Evolutionary conservation across 2,797 vertebrate genomes (phyloP).

Genomic region (Oceanodroma leucorhoa): DNA sequence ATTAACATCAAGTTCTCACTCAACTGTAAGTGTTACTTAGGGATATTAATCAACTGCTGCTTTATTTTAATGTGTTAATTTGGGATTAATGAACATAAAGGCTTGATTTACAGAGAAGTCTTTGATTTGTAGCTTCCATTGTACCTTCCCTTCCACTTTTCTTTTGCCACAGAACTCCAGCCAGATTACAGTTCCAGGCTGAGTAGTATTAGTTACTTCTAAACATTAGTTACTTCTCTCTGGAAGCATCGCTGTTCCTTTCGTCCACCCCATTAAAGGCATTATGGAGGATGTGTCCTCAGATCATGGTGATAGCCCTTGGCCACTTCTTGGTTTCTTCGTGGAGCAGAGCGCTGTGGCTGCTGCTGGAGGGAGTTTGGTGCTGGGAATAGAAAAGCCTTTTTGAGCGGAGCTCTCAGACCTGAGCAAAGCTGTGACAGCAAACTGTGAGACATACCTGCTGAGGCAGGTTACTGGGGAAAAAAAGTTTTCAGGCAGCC

Average conservation of each 20-base stretch:
- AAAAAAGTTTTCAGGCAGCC: background rate
- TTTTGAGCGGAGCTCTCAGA: background rate
- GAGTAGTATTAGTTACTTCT: background rate
- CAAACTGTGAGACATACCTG: background rate
- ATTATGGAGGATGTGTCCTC: fast-evolving
- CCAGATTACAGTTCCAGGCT: background rate
- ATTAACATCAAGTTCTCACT: conserved; percentile 27
- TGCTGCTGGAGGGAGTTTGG: background rate
- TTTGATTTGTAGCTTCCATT: conserved; percentile 47
- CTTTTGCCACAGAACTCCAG: background rate
- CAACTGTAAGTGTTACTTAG: conserved; percentile 29
- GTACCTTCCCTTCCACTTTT: conserved; percentile 9
- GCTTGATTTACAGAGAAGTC: conserved; percentile 30
- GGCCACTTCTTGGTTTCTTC: background rate
- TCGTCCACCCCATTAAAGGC: fast-evolving
- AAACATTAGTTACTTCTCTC: background rate
- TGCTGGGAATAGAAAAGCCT: background rate
- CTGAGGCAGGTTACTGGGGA: background rate
- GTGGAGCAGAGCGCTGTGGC: background rate
- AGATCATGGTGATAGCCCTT: fast-evolving
- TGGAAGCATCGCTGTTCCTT: background rate
- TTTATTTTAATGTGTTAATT: conserved; percentile 60
- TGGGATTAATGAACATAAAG: conserved; percentile 62
- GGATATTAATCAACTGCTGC: conserved; percentile 58
- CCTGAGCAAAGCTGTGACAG: background rate